These are phyloP conservation scores for Psittacula derbiana DNA, from an alignment of 2,797 vertebrate genomes.

Conservation along the genomic window DNA sequence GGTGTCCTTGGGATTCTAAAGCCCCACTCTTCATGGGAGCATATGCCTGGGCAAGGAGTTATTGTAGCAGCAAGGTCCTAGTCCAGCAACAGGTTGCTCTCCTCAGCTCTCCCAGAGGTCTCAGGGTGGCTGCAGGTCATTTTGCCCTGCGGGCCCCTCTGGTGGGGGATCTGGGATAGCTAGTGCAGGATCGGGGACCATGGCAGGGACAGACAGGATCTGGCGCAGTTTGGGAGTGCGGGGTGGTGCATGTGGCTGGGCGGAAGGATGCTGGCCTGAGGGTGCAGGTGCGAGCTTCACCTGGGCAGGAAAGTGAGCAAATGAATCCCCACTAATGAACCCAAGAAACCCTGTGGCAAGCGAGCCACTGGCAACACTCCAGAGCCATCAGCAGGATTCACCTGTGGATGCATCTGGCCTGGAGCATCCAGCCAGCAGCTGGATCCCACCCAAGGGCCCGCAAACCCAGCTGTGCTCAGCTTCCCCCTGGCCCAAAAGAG, in stretches of 20 bases:
- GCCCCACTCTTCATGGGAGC: accelerated
- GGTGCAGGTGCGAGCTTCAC: not conserved
- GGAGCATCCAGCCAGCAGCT: not conserved
- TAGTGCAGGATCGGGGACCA: accelerated
- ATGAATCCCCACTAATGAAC: not conserved
- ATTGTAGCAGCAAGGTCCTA: not conserved
- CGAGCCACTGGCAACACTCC: accelerated
- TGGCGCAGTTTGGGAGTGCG: accelerated
- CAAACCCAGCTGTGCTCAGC: not conserved
- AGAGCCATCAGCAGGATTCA: not conserved
- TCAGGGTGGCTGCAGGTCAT: not conserved
- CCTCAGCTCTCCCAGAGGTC: accelerated
- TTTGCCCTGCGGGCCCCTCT: not conserved
- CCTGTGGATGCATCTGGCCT: not conserved
- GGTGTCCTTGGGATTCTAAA: not conserved
- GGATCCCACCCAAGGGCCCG: not conserved
- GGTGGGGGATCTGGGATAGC: accelerated
- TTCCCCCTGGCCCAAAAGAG: not conserved
- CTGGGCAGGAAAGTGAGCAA: accelerated
- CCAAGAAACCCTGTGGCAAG: accelerated
- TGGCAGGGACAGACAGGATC: accelerated
- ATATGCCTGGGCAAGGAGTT: not conserved
- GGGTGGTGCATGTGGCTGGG: accelerated
- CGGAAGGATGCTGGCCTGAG: not conserved
- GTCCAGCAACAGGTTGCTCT: not conserved